Evolutionary conservation across 2,797 vertebrate genomes (phyloP), one percentile per base, ranked within the genome.

Genomic region (Holocentrus rufus): DNA sequence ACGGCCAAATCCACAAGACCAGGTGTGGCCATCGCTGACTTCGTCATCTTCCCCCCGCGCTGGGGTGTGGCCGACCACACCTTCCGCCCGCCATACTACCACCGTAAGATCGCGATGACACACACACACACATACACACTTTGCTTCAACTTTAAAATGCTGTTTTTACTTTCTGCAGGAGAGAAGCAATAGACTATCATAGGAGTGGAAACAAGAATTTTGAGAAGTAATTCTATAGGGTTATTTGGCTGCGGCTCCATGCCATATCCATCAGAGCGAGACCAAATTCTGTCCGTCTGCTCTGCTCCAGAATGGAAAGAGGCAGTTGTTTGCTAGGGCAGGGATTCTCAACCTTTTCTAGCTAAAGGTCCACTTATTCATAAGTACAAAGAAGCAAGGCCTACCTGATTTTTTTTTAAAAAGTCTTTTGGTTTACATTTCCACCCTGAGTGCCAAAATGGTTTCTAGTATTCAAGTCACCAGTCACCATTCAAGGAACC

Each of bases 51-150:
- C 76, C 98, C 98, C 0, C 98, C 97, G 0, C 93, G 97, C 8
- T 99, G 98, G 98, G 96, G 95, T 1, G 97, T 99, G 31, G 94
- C 97, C 2, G 95, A 96, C 72, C 94, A 92, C 87, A 99, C 97
- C 79, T 98, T 99, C 93, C 95, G 97, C 1, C 98, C 98, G 0
- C 98, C 98, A 0, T 99, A 98, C 91, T 99, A 99, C 79, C 98
- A 99, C 90, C 94, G 98, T 98, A 95, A 73, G 96, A 91, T 42
- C 10, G 5, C 47, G 4, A 49, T n/a, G 20, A 53, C 39, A 36
- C 39, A 20, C 49, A 50, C 7, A 8, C 5, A 50, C 49, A 50
- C 46, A 63, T n/a, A n/a, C 17, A 31, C 6, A n/a, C 65, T 0
- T 53, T 61, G 9, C 13, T 20, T 36, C 13, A 14, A 0, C 30